Evolutionary conservation across 2,113 vertebrate species (phyloP).

Genomic region (Tragelaphus imberbis): DNA sequence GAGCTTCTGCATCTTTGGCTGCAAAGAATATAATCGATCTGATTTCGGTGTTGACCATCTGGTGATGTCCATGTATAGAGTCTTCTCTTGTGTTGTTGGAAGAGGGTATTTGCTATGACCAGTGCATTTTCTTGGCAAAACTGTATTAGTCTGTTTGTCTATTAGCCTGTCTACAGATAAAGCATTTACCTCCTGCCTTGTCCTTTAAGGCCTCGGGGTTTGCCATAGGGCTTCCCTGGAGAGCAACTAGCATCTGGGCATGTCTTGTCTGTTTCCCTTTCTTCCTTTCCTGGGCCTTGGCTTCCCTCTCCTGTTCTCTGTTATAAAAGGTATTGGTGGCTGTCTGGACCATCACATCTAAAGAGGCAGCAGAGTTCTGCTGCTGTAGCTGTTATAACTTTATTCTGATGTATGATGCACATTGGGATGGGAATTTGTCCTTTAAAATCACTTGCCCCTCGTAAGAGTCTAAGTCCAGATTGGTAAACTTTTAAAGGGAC

Average conservation of each 20-base stretch:
- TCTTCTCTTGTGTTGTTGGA: too few species aligned
- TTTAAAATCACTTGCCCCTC: neutral
- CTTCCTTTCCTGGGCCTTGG: neutral
- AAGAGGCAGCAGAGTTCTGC: neutral
- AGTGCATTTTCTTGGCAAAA: too few species aligned
- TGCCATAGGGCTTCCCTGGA: neutral
- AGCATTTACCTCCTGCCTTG: neutral
- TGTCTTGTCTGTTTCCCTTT: neutral
- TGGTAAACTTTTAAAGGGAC: neutral
- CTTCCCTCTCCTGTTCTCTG: neutral
- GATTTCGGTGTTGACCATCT: too few species aligned
- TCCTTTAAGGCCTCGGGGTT: neutral
- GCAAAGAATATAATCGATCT: too few species aligned
- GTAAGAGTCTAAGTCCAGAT: neutral
- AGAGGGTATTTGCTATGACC: too few species aligned
- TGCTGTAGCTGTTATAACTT: neutral
- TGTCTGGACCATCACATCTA: neutral
- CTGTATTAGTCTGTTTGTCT: too few species aligned
- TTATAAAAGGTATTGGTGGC: neutral
- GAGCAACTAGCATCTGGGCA: neutral
- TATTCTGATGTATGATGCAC: neutral
- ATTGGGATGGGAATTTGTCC: neutral
- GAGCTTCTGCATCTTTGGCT: too few species aligned
- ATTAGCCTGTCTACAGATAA: neutral
- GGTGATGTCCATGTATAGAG: too few species aligned